phyloP scores from a whole-genome alignment of 1,140 invertebrate species.

The Sinella curviseta region DNA sequence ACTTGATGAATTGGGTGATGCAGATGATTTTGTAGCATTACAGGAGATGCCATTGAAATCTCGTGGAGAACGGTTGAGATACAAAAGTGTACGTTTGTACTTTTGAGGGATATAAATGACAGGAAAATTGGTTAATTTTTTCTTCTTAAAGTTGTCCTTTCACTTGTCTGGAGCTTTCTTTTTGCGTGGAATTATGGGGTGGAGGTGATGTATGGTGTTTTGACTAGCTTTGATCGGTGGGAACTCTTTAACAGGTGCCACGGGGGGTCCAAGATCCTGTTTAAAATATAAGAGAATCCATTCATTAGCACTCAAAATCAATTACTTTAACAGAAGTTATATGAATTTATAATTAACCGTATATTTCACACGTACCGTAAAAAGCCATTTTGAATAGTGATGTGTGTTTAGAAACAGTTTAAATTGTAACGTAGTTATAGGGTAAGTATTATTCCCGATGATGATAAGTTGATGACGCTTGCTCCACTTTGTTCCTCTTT shows the following conservation, averaged over 20 bases:
- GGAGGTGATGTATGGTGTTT: too few relatives aligned
- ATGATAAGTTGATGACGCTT: too few relatives aligned
- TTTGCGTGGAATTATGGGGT: too few relatives aligned
- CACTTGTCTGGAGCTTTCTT: too few relatives aligned
- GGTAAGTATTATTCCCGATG: background rate
- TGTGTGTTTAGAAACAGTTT: background rate
- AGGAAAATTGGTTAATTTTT: background rate
- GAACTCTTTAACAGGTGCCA: too few relatives aligned
- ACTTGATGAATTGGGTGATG: background rate
- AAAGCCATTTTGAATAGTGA: background rate
- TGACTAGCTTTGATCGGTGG: too few relatives aligned
- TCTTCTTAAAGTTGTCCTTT: too few relatives aligned
- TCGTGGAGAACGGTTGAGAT: background rate
- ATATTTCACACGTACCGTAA: background rate
- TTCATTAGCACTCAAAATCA: background rate
- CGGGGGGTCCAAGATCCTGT: too few relatives aligned
- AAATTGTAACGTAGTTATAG: background rate
- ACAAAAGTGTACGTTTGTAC: background rate
- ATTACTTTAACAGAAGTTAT: background rate
- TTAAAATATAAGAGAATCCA: background rate
- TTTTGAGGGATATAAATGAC: background rate
- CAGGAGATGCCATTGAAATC: background rate
- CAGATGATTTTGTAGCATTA: background rate
- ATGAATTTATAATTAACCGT: too few relatives aligned
- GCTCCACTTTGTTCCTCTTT: too few relatives aligned